A percentile compares a stretch with the other conserved stretches of the same genome.
phyloP scores from a whole-genome alignment of 2,113 vertebrate species.

The Oophaga pumilio region DNA sequence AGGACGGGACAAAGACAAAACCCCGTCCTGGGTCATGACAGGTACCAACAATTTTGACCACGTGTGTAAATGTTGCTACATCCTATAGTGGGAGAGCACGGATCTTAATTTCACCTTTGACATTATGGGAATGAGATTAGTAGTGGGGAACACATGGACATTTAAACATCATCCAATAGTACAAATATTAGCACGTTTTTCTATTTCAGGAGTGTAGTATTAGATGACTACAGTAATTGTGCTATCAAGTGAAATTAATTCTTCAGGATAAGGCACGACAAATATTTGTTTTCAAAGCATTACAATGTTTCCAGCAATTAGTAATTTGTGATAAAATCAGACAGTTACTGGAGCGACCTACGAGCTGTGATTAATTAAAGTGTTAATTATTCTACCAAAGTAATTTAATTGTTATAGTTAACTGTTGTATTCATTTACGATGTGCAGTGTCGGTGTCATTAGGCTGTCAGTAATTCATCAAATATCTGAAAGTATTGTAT shows the following conservation, averaged over 20 bases:
- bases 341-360: slow-evolving; percentile 1
- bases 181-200: background rate
- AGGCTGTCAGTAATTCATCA: background rate
- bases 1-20: too few species aligned
- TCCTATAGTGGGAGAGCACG: too few species aligned
- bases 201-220: background rate
- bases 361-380: slow-evolving; percentile 41
- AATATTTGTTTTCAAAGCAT: slow-evolving; percentile 43
- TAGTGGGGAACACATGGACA: background rate
- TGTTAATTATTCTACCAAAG: slow-evolving; percentile 34
- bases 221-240: background rate
- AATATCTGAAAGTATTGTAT: background rate
- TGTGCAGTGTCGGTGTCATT: background rate
- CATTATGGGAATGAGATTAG: background rate
- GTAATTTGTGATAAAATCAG: slow-evolving; percentile 31
- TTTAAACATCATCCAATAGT: background rate
- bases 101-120: too few species aligned
- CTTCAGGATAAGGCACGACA: slow-evolving; percentile 3
- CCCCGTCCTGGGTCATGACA: too few species aligned
- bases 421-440: background rate
- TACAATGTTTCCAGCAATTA: slow-evolving; percentile 37
- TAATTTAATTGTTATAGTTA: slow-evolving; percentile 22
- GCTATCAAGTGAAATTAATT: slow-evolving; percentile 23
- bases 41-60: too few species aligned
- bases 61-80: too few species aligned